These are phyloP conservation scores for Monochamus alternatus DNA, from an alignment of 2,888 invertebrate genomes.

Conservation along the genomic window DNA sequence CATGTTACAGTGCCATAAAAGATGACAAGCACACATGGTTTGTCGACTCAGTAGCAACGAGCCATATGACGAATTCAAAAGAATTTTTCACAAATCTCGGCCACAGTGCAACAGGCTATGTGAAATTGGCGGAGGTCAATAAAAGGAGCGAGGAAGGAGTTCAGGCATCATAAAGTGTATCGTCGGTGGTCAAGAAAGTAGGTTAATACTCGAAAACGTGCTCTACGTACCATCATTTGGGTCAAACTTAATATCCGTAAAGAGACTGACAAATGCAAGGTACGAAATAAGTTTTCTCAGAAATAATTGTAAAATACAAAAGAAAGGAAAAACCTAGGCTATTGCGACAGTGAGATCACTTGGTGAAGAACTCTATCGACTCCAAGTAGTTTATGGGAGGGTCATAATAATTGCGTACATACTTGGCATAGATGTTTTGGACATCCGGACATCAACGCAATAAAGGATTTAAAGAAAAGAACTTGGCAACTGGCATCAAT, in stretches of 20 bases:
- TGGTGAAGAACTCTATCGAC: neutral
- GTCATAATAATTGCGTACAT: neutral
- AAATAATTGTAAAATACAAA: neutral
- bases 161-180: neutral
- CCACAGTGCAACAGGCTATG: neutral
- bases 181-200: neutral
- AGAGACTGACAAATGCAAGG: neutral
- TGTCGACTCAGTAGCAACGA: neutral
- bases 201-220: neutral
- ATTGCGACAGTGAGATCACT: too few relatives aligned
- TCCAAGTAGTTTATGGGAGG: neutral
- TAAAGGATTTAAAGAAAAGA: slow-evolving; percentile 4
- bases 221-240: neutral
- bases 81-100: neutral
- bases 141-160: neutral
- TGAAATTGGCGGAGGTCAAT: neutral
- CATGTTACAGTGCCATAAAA: neutral
- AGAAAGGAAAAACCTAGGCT: too few relatives aligned
- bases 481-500: slow-evolving; percentile 16
- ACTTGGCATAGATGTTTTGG: slow-evolving; percentile 9
- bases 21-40: neutral
- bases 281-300: neutral
- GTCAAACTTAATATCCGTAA: slow-evolving; percentile 3
- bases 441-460: slow-evolving; percentile 8
- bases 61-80: neutral